Conservation (phyloP, 1,140 invertebrate genomes). For the Aricia agestis region DNA sequence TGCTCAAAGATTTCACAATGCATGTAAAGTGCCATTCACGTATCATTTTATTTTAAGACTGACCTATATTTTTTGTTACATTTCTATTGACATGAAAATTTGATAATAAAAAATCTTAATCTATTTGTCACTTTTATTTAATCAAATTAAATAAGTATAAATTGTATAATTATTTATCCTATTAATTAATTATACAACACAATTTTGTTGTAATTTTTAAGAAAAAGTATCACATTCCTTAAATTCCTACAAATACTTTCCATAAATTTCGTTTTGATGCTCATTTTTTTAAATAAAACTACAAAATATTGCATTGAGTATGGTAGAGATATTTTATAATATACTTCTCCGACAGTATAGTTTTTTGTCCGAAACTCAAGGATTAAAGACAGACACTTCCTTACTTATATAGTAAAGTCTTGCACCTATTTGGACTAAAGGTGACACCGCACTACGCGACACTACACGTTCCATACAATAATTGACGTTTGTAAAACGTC, state of each 20-base stretch:
- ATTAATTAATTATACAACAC: neutral
- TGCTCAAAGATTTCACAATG: conserved; percentile 11
- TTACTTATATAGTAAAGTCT: no score
- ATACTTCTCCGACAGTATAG: no score
- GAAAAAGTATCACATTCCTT: neutral
- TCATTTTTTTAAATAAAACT: neutral
- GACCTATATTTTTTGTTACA: conserved; percentile 10
- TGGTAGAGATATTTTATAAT: no score
- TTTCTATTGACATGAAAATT: conserved; percentile 7
- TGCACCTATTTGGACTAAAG: no score
- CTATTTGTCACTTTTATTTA: neutral
- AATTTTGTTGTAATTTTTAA: neutral
- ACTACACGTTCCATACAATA: no score
- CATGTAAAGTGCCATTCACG: neutral
- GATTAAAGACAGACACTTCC: no score
- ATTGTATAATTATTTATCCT: no score
- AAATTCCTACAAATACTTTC: neutral
- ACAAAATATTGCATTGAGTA: no score
- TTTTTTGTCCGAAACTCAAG: no score
- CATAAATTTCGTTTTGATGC: neutral
- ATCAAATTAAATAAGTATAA: neutral
- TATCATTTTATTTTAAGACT: conserved; percentile 13
- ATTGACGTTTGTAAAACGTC: no score
- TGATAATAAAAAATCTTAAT: neutral
- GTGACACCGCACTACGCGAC: no score